phyloP scores from a whole-genome alignment of 1,140 invertebrate species.

The Ips typographus region DNA sequence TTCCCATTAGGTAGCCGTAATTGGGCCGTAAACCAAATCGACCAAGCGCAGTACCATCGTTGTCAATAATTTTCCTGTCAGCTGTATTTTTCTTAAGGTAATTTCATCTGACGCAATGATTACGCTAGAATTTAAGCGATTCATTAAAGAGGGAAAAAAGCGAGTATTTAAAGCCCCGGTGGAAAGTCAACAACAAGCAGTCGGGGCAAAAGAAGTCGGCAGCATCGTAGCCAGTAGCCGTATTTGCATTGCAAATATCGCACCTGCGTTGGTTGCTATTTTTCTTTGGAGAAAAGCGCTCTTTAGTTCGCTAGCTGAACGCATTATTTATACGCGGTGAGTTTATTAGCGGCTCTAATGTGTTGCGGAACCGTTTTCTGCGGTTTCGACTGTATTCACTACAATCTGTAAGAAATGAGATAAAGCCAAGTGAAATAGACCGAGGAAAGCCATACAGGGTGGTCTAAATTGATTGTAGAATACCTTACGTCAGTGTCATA shows the following conservation, averaged over 20 bases:
- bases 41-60: constrained; percentile 3
- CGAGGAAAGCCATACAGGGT: no score
- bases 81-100: constrained; percentile 10
- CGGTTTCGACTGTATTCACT: neutral
- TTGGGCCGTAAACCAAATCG: constrained; percentile 4
- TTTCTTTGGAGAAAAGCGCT: constrained; percentile 39
- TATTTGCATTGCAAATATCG: constrained; percentile 23
- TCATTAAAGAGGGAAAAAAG: constrained; percentile 11
- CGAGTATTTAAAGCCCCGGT: constrained; percentile 10
- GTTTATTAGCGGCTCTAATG: constrained; percentile 44
- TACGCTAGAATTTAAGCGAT: constrained; percentile 12
- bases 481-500: no score
- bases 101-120: constrained; percentile 12
- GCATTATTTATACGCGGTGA: constrained; percentile 44
- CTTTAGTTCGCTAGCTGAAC: constrained; percentile 36
- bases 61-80: constrained; percentile 9
- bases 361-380: constrained; percentile 14
- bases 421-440: no score
- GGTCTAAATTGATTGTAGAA: no score
- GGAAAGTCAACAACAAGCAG: constrained; percentile 1
- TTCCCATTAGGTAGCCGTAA: neutral
- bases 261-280: constrained; percentile 41
- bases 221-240: neutral
- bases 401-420: no score
- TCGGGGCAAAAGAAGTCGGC: constrained; percentile 4